These are phyloP conservation scores for Drosophila birchii DNA, from an alignment of 2,888 invertebrate genomes.

Conservation along the genomic window DNA sequence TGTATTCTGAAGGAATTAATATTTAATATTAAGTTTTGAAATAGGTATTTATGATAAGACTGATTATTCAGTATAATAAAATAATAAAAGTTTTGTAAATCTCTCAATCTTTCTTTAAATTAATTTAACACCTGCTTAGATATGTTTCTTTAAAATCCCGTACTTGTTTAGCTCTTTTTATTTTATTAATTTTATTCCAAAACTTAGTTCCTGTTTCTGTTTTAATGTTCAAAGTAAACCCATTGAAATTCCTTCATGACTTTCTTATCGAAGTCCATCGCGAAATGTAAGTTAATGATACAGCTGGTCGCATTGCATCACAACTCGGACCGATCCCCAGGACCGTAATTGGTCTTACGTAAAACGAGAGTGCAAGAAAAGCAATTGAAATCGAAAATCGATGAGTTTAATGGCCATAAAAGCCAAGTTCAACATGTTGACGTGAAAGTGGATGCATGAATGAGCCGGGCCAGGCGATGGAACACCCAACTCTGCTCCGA, in stretches of 20 bases:
- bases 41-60: no score
- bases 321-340: slow-evolving; percentile 22
- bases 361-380: slow-evolving; percentile 45
- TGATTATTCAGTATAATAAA: no score
- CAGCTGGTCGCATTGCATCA: slow-evolving; percentile 48
- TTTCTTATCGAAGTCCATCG: slow-evolving; percentile 24
- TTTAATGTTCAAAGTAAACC: not conserved
- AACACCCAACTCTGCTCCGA: slow-evolving; percentile 6
- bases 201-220: slow-evolving; percentile 6
- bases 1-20: not conserved
- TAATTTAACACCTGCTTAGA: not conserved
- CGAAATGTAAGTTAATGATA: slow-evolving; percentile 42
- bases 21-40: no score
- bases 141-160: not conserved
- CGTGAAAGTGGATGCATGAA: slow-evolving; percentile 61
- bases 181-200: not conserved
- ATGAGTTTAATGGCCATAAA: slow-evolving; percentile 69
- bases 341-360: slow-evolving; percentile 62
- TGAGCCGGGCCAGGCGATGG: slow-evolving; percentile 9
- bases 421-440: slow-evolving; percentile 59
- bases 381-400: slow-evolving; percentile 44
- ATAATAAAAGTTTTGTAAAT: not conserved
- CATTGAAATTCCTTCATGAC: slow-evolving; percentile 1
- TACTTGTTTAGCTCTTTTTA: no score
- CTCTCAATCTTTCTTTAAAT: not conserved